Percentiles rank a stretch among this genome's conserved stretches.
These are phyloP conservation scores for Lampris incognitus DNA, from an alignment of 2,113 vertebrate genomes.

Conservation along the genomic window DNA sequence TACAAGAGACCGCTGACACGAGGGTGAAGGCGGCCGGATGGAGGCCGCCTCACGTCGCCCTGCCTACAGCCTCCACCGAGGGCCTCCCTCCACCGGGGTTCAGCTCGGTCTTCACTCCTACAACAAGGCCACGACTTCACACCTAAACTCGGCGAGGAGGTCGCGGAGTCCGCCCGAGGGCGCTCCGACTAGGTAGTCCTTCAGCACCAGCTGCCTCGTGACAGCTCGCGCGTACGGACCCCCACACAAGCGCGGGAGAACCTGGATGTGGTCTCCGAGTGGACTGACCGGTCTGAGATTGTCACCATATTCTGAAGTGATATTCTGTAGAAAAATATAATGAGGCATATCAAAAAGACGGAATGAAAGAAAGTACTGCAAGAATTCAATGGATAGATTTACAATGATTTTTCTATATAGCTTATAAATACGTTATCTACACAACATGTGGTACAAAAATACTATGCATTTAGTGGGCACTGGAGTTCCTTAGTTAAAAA, in stretches of 20 bases:
- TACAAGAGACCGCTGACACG: slow-evolving; percentile 14
- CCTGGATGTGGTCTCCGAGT: slow-evolving; percentile 62
- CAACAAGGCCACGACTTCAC: slow-evolving; percentile 1
- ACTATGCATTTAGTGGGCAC: slow-evolving; percentile 85
- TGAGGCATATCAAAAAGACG: slow-evolving; percentile 82
- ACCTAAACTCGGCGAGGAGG: background rate
- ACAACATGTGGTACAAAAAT: slow-evolving; percentile 91
- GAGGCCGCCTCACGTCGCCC: slow-evolving; percentile 12
- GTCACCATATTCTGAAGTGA: slow-evolving; percentile 79
- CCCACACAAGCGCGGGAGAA: slow-evolving; percentile 45
- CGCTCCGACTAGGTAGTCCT: slow-evolving; percentile 59
- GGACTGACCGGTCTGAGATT: slow-evolving; percentile 71
- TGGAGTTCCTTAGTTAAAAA: slow-evolving; percentile 67
- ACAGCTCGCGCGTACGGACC: background rate
- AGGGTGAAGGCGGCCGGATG: slow-evolving; percentile 34
- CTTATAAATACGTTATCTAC: slow-evolving; percentile 94
- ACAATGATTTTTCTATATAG: slow-evolving; percentile 88
- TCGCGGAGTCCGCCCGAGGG: background rate
- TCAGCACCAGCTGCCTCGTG: slow-evolving; percentile 36
- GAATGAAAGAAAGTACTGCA: slow-evolving; percentile 87
- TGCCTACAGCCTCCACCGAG: background rate
- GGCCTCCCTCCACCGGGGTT: slow-evolving; percentile 11
- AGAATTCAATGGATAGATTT: slow-evolving; percentile 89
- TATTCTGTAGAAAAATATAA: slow-evolving; percentile 85
- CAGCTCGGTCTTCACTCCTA: background rate